Conservation (phyloP, 2,113 vertebrate species). For the Pseudorasbora parva region DNA sequence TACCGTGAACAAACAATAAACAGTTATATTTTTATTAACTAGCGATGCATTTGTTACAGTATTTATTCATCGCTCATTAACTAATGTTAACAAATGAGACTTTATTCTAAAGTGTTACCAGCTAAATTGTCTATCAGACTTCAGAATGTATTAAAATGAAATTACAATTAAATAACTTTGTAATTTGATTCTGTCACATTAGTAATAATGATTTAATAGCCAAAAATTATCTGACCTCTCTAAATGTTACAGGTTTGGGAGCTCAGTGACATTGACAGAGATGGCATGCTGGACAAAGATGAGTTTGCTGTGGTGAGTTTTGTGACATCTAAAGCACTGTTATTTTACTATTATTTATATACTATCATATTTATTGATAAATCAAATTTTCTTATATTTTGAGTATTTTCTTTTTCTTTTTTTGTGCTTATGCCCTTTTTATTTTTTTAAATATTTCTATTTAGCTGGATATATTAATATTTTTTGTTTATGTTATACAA, state of each 20-base stretch:
- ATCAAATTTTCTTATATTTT: not conserved
- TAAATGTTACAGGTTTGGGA: slow-evolving; percentile 90
- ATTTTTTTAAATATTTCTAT: too few species aligned
- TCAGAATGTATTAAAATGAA: not conserved
- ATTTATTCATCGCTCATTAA: too few species aligned
- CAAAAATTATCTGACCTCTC: not conserved
- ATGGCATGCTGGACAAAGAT: slow-evolving; percentile 96
- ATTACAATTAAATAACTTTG: not conserved
- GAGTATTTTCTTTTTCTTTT: not conserved
- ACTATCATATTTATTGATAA: not conserved
- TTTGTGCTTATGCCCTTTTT: too few species aligned
- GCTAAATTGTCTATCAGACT: not conserved
- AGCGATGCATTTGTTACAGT: too few species aligned
- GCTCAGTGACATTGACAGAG: slow-evolving; percentile 94
- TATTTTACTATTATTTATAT: not conserved
- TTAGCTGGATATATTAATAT: not conserved
- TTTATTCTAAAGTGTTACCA: too few species aligned
- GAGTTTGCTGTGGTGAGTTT: slow-evolving; percentile 97
- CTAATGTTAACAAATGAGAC: too few species aligned
- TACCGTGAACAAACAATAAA: too few species aligned
- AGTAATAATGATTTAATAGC: not conserved
- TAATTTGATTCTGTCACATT: too few species aligned
- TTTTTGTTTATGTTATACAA: not conserved
- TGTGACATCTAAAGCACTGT: not conserved
- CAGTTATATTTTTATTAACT: too few species aligned